Base-by-base conservation (phyloP, 2,797 vertebrate genomes). In the Glyptemys insculpta region DNA sequence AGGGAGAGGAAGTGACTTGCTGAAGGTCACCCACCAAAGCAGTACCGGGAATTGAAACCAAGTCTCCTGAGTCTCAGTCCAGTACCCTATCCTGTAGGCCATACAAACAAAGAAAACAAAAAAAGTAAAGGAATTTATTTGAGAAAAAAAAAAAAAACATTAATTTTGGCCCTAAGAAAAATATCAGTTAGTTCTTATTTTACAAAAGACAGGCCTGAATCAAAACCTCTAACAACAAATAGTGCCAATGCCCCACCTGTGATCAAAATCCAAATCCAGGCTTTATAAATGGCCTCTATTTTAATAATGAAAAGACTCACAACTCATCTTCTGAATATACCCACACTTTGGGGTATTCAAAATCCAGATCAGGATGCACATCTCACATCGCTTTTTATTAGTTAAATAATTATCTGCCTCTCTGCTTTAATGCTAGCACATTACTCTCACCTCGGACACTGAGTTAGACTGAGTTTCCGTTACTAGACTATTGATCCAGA, bases 11-110 rank as follows among this genome's bases (percentile, higher is more conserved):
- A 88, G 53, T 1, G 8, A 91, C 47, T 83, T 93, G 53, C 50
- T 91, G 56, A 93, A 90, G 5, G 9, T 96, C 89, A 94, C 82
- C 53, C 91, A 86, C 93, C 95, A 97, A 95, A 96, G 25, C 53
- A 80, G 72, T 89, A 85, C 21, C 50, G 87, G 84, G 91, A 94
- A 65, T 81, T 12, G 12, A 93, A 65, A 74, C 78, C 76, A 82
- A 54, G 4, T 10, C 0, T 0, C n/a, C 21, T 59, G 47, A 53
- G 81, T 93, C 47, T 85, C 44, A 86, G 10, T 93, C 29, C 9
- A 56, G 37, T 81, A 76, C 8, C 18, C 31, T 88, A 31, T 49
- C 87, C 79, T 15, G 56, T 85, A 78, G 14, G 31, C 50, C 83
- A 59, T 49, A 41, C 62, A 83, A 68, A 68, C 2, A 68, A 68